phyloP scores from a whole-genome alignment of 1,140 invertebrate species.

The Zaprionus vittiger region DNA sequence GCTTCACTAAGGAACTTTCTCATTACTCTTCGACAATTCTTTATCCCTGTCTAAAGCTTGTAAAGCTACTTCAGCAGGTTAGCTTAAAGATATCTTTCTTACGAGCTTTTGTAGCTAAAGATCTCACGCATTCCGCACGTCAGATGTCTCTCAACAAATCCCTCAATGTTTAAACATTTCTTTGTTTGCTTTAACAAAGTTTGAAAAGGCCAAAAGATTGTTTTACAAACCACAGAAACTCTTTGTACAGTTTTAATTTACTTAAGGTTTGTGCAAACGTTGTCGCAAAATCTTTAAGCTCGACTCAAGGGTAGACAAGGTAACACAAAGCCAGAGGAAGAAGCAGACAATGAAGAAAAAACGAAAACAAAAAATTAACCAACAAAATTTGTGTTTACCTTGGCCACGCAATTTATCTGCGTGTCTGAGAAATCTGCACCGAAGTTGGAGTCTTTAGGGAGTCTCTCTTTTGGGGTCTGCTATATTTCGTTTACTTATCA shows the following conservation, averaged over 20 bases:
- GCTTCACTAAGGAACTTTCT: too few relatives aligned
- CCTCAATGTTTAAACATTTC: background rate
- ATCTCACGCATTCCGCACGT: background rate
- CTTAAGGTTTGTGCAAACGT: constrained; percentile 9
- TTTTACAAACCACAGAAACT: background rate
- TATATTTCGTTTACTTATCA: constrained; percentile 29
- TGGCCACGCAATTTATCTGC: constrained; percentile 45
- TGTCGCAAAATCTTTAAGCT: constrained; percentile 26
- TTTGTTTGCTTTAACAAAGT: background rate
- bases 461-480: constrained; percentile 4
- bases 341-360: constrained; percentile 3
- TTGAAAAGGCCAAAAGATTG: background rate
- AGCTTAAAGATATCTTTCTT: background rate
- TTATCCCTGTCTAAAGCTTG: too few relatives aligned
- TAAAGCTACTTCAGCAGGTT: background rate
- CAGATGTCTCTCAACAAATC: background rate
- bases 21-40: too few relatives aligned
- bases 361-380: constrained; percentile 4
- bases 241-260: constrained; percentile 4
- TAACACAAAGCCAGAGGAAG: background rate
- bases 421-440: constrained; percentile 18
- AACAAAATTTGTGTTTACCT: constrained; percentile 43
- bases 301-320: constrained; percentile 28
- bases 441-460: constrained; percentile 7
- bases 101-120: background rate